Evolutionary conservation across 2,888 invertebrate species (phyloP), one percentile per base, ranked within the genome.

Genomic region (Glyphotaelius pellucidus): DNA sequence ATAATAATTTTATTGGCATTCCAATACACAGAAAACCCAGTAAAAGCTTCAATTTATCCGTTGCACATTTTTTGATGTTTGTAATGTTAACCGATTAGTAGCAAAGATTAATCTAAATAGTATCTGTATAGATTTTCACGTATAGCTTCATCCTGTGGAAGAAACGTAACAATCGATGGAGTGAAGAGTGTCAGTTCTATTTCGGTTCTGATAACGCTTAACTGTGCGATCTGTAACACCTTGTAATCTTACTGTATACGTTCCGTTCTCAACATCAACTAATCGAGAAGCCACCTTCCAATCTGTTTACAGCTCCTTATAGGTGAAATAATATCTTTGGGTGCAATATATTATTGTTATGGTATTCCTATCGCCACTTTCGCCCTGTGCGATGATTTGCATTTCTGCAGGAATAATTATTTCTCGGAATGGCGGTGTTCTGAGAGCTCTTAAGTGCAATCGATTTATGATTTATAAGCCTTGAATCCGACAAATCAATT

Each of bases 371-470:
- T 86, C 86, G n/a, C 38, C 86, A 42, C 86, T 25, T 42, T 85
- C 19, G 67, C 35, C 47, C 83, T 25, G 35, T 83, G 42, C 42
- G 30, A 86, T 86, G 35, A 86, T 86, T 86, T 42, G 42, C 38
- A 42, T 25, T 42, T 14, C 47, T 25, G 30, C 7, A 42, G 30
- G 47, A 86, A 42, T 25, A 86, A 42, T 25, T 25, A 67, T 47
- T 86, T 86, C 86, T 86, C 86, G 30, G 86, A 42, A 86, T 86
- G n/a, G 42, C 86, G 14, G 42, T 86, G 35, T 38, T 86, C 30
- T 47, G 25, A 42, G 30, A 86, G 30, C 42, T 86, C 86, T 47
- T n/a, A 42, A 86, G 11, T 47, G 19, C 14, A 86, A 86, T 86
- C 42, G 47, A 38, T 42, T 30, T 47, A 42, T 47, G 86, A 86